Conservation (phyloP, 1,140 invertebrate genomes). For the Antheraea pernyi region DNA sequence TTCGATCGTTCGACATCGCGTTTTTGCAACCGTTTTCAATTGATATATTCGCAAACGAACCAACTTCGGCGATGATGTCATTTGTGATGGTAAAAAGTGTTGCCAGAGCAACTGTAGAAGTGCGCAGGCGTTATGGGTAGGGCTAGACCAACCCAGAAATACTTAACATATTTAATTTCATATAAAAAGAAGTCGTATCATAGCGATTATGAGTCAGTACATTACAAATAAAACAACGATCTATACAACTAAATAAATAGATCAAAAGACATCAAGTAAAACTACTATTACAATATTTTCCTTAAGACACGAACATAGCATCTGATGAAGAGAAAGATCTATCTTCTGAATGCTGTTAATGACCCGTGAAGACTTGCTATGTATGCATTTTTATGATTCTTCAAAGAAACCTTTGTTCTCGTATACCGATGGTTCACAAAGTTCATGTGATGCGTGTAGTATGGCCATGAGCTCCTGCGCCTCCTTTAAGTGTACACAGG, state of each 20-base stretch:
- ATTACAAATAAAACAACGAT: too few relatives aligned
- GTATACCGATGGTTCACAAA: too few relatives aligned
- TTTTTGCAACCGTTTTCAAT: neutral
- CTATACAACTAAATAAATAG: too few relatives aligned
- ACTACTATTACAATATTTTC: too few relatives aligned
- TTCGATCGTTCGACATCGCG: neutral
- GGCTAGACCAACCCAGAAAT: neutral
- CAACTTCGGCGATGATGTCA: neutral
- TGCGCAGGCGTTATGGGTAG: neutral
- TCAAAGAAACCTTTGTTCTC: too few relatives aligned
- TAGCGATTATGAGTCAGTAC: neutral
- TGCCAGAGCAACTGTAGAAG: neutral
- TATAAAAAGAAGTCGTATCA: neutral
- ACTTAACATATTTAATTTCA: neutral
- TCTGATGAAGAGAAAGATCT: too few relatives aligned
- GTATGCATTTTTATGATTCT: too few relatives aligned
- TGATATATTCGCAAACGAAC: neutral
- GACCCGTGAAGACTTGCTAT: too few relatives aligned
- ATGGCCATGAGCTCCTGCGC: slow-evolving; percentile 26
- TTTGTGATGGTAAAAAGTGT: neutral
- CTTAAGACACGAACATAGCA: too few relatives aligned
- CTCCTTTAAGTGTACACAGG: slow-evolving; percentile 36
- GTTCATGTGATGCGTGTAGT: neutral
- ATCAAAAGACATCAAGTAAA: too few relatives aligned
- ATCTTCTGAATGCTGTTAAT: too few relatives aligned